phyloP scores from a whole-genome alignment of 2,113 vertebrate species.

The Equus przewalskii region DNA sequence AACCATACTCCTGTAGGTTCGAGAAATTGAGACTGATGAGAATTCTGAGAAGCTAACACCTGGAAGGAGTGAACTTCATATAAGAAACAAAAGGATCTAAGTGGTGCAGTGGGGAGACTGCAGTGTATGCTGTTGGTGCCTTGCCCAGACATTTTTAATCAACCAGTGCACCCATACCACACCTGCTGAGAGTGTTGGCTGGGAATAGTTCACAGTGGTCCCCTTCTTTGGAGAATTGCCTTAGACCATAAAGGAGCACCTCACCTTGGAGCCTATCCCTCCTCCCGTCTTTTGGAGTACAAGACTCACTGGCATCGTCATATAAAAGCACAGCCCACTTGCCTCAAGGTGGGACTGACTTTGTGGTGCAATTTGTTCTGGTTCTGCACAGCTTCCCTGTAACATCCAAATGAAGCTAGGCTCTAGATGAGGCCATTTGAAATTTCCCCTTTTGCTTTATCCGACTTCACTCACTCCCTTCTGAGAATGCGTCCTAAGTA shows the following conservation, averaged over 20 bases:
- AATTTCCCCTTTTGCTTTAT: neutral
- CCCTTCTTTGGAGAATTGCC: neutral
- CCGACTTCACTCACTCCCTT: neutral
- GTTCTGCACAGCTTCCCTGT: neutral
- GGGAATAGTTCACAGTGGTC: neutral
- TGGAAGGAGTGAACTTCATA: neutral
- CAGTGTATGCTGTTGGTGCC: neutral
- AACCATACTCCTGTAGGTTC: neutral
- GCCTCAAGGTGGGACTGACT: neutral
- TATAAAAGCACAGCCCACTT: neutral
- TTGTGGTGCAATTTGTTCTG: neutral
- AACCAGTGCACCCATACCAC: neutral
- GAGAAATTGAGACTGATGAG: neutral
- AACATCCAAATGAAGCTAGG: neutral
- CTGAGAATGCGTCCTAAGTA: neutral
- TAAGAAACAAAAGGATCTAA: neutral
- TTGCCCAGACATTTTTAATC: neutral
- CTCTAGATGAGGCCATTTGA: neutral
- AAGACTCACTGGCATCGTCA: neutral
- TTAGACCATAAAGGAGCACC: neutral
- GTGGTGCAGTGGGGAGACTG: neutral
- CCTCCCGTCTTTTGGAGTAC: neutral
- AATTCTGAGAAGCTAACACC: neutral
- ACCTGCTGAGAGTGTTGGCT: neutral
- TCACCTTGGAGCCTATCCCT: neutral